Base-by-base conservation (phyloP, 2,797 vertebrate genomes). In the Malacoctenus gilli region DNA sequence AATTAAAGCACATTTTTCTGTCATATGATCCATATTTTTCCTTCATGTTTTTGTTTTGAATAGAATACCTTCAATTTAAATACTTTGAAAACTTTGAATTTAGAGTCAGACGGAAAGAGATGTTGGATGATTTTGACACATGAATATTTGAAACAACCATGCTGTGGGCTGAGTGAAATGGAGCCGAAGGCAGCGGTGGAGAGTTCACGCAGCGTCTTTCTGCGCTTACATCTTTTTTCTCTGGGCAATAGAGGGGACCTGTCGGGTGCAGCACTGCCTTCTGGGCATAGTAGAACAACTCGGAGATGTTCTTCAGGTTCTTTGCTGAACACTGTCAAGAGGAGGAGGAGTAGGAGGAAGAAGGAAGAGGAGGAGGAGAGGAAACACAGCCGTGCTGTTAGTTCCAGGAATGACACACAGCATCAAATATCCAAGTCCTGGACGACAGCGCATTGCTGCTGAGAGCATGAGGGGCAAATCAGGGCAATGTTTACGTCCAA, bases 291-390 rank as follows among this genome's bases (percentile, higher is more conserved):
- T 97, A 98, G 86, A 98, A 98, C 34, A 98, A 89, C 73, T 98
- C 96, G 0, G 96, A 98, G 85, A 98, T 98, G 83, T 98, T 98
- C 92, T 97, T 98, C 90, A 98, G 87, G 79, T 95, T 98, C 92
- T 98, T 98, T 9, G 96, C 96, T 73, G 96, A 98, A 87, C 96
- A 98, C 96, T 98, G 84, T 79, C 48, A 83, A 72, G 55, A 38
- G 19, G 0, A 18, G 50, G 13, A 32, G 36, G n/a, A n/a, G n/a
- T n/a, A n/a, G n/a, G n/a, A n/a, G n/a, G n/a, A n/a, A n/a, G n/a
- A n/a, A n/a, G n/a, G n/a, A n/a, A n/a, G n/a, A n/a, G n/a, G n/a
- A 2, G 18, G 8, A 34, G 13, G 4, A 14, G 14, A 14, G 50
- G 2, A 9, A 0, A 37, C 8, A 5, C n/a, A 12, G 2, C 13